A percentile compares a stretch with the other conserved stretches of the same genome.
Evolutionary conservation across 1,140 invertebrate genomes (phyloP).

Genomic region (Pachypsylla venusta): DNA sequence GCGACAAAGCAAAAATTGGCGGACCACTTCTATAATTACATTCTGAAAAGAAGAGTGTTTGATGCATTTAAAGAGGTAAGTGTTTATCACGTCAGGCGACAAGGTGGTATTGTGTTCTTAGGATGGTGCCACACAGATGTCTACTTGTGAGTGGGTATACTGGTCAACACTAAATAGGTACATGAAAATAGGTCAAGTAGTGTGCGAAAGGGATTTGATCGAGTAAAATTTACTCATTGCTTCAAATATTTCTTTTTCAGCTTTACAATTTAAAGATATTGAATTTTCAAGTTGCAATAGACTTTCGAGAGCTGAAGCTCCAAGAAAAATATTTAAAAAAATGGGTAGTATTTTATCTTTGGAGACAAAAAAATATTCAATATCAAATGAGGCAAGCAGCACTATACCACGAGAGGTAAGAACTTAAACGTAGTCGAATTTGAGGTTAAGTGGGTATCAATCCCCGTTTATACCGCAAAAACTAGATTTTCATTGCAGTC

Average conservation of each 20-base stretch:
- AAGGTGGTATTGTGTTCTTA: no score
- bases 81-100: no score
- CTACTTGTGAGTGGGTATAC: no score
- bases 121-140: no score
- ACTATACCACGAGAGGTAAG: background rate
- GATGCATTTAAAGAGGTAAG: background rate
- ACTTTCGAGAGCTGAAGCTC: background rate
- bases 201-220: no score
- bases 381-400: background rate
- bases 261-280: background rate
- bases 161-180: no score
- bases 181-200: no score
- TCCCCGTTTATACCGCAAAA: no score
- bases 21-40: background rate
- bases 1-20: background rate
- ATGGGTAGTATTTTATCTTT: background rate
- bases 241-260: background rate
- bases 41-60: background rate
- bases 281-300: background rate
- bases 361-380: background rate
- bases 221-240: background rate
- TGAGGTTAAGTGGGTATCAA: no score
- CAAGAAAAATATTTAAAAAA: background rate
- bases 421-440: no score
- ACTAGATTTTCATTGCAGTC: no score